Base-by-base conservation (phyloP, 2,797 vertebrate genomes). In the Rhynchonycteris naso region DNA sequence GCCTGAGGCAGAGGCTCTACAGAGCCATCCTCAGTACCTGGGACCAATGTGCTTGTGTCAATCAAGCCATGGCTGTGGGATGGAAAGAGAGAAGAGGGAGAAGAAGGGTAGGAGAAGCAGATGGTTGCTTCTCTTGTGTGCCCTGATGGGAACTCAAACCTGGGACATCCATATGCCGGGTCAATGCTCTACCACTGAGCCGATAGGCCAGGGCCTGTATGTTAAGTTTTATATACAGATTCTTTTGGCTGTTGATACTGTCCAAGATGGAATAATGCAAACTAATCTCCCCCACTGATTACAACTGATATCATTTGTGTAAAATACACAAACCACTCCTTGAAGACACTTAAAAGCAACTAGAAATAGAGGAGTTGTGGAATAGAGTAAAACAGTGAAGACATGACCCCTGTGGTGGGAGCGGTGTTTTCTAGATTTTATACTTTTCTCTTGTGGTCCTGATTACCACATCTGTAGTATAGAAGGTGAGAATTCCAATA, bases 201-300 rank as follows among this genome's bases (percentile, higher is more conserved):
- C 43, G 8, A 43, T 7, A 43, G 43, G 43, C 43, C 43, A 43
- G 8, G 43, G 43, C 43, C 43, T 58, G 16, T 18, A 16, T 28
- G 38, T 71, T 66, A 68, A 74, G 52, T 56, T 94, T 65, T 35
- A 54, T 50, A 18, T 78, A 61, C 10, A 56, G 50, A 68, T 72
- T 78, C 15, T 85, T 68, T 65, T 82, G 61, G 54, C 47, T 74
- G 89, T 68, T 74, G 6, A 8, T 50, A 79, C 68, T 88, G 14
- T 74, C 22, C 58, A 50, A 56, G 47, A 35, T 56, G 80, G 52
- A 90, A 30, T 65, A 83, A 71, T 18, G 19, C 2, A 84, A 54
- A 56, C 0, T 4, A 33, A 56, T 63, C 19, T 91, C 50, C 21
- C 6, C 4, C 0, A 14, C 5, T n/a, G 21, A n/a, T 76, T 59